phyloP scores from a whole-genome alignment of 2,888 invertebrate genomes.

The Stegophylla sp. region DNA sequence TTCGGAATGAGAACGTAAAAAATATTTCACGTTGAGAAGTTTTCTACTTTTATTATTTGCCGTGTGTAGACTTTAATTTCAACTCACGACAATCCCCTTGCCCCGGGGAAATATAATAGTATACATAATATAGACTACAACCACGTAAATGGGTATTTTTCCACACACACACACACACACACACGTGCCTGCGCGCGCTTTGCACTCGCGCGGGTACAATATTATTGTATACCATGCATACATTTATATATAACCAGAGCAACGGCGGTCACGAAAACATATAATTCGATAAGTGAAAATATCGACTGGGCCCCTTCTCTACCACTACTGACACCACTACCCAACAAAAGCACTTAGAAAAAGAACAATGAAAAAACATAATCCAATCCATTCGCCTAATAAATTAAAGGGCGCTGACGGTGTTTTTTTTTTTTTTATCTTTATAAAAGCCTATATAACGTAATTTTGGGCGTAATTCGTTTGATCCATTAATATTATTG shows the following conservation, averaged over 20 bases:
- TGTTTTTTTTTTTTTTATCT: constrained; percentile 21
- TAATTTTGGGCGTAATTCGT: constrained; percentile 56
- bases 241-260: neutral
- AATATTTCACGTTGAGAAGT: constrained; percentile 34
- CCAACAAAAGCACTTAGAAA: constrained; percentile 51
- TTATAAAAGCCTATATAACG: constrained; percentile 35
- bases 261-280: constrained; percentile 57
- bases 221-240: constrained; percentile 20
- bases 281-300: constrained; percentile 58
- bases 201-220: too few species aligned
- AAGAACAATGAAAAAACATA: constrained; percentile 58
- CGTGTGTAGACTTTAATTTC: constrained; percentile 52
- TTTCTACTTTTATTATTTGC: constrained; percentile 35
- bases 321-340: neutral
- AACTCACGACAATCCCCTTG: constrained; percentile 27
- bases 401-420: constrained; percentile 54
- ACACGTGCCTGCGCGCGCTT: too few species aligned
- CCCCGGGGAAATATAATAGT: constrained; percentile 47
- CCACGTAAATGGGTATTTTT: constrained; percentile 36
- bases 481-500: constrained; percentile 56
- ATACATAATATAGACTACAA: constrained; percentile 42
- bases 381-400: constrained; percentile 58
- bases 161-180: constrained; percentile 22
- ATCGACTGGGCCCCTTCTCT: constrained; percentile 44
- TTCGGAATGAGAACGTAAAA: constrained; percentile 1